phyloP scores from a whole-genome alignment of 1,140 invertebrate species.

The Cotesia glomerata region DNA sequence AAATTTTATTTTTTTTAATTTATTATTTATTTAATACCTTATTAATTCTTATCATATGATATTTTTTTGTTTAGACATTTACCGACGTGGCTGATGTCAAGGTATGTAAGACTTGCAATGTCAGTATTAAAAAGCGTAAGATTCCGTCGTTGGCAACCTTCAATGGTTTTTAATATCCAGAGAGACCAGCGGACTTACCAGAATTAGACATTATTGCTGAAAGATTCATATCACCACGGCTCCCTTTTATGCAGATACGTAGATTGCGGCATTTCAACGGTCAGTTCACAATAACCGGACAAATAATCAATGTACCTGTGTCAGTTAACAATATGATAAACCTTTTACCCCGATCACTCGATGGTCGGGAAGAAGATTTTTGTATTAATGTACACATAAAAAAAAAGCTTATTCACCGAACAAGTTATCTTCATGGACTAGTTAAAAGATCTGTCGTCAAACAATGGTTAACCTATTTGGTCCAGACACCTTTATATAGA shows the following conservation, averaged over 20 bases:
- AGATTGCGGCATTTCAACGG: no score
- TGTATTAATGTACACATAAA: conserved; percentile 5
- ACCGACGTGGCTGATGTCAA: background rate
- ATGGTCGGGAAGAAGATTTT: conserved; percentile 5
- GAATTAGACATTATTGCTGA: background rate
- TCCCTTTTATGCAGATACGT: conserved; percentile 24
- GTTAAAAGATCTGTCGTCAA: conserved; percentile 4
- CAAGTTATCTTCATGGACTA: conserved; percentile 5
- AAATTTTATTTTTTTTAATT: background rate
- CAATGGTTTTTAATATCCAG: conserved; percentile 23
- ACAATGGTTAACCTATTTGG: background rate
- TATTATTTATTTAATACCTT: background rate
- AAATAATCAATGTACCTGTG: conserved; percentile 22
- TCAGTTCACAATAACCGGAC: conserved; percentile 7
- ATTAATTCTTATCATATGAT: conserved; percentile 5
- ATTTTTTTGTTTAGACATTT: background rate
- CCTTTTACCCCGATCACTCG: background rate
- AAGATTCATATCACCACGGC: conserved; percentile 13
- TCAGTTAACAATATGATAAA: conserved; percentile 13
- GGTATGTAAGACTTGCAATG: conserved; percentile 6
- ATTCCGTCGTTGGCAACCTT: conserved; percentile 9
- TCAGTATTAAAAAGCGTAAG: background rate
- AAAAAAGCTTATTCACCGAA: no score
- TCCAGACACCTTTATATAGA: background rate
- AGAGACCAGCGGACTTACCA: conserved; percentile 13